Evolutionary conservation across 2,888 invertebrate species (phyloP), one percentile per base, ranked within the genome.

Genomic region (Nephrotoma appendiculata): DNA sequence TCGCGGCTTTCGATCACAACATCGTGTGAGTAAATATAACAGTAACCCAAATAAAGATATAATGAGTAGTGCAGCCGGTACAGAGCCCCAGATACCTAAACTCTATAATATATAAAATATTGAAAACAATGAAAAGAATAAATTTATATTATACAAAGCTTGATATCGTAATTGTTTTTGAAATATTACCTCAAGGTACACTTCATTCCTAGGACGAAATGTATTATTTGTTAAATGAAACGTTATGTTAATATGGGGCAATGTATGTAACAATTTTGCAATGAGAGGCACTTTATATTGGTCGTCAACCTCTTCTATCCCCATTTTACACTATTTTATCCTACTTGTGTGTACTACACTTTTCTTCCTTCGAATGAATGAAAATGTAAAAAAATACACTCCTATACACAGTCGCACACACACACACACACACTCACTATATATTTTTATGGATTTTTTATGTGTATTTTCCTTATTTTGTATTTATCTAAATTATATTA

Each of bases 1-100:
- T 87, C 97, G 94, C 89, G 97, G 97, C 92, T 97, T 97, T 90
- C 97, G 94, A 93, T 98, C 98, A 94, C 98, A 98, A 93, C 98
- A 98, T 92, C 98, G 94, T 90, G 98, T 97, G 92, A 98, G 95
- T 91, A 98, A 94, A 93, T 98, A 98, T 89, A 98, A 95, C 89
- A 98, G 94, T 89, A 98, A 94, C 86, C 98, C 94, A 89, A 98
- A 94, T 89, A 98, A 93, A 43, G 98, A 98, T 88, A 98, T 93
- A 89, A 98, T 97, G 90, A 98, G 94, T 95, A 98, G 95, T 71
- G 97, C 96, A 87, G 98, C 97, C n/a, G 98, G 98, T 88, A 98
- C 94, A 71, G 98, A 97, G 87, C 96, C 98, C 90, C 98, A 93
- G 90, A 99, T 98, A 86, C 98, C 97, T 91, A 98, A 93, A 89